phyloP scores from a whole-genome alignment of 2,888 invertebrate species.

The Azorinus chamasolen region DNA sequence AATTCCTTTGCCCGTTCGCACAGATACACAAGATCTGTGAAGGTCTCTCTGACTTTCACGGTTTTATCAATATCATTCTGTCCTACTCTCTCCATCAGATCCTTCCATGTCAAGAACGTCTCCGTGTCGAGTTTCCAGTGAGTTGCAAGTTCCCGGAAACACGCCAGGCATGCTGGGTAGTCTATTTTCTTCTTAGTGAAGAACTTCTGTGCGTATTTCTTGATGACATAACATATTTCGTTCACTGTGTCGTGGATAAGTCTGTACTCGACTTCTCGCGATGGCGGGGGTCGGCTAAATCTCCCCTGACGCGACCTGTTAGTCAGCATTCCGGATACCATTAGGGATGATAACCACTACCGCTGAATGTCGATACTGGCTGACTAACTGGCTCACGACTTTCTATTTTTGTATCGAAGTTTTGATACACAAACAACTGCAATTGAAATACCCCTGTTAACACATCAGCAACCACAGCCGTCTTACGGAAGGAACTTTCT shows the following conservation, averaged over 20 bases:
- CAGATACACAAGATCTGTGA: slow-evolving; percentile 61
- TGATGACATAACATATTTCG: slow-evolving; percentile 67
- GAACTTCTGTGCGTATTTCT: slow-evolving; percentile 69
- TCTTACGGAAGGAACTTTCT: too few species aligned
- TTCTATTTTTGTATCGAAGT: too few species aligned
- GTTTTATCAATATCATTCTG: slow-evolving; percentile 52
- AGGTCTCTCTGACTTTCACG: slow-evolving; percentile 53
- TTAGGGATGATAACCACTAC: too few species aligned
- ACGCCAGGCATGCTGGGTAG: slow-evolving; percentile 60
- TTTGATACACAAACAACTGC: too few species aligned
- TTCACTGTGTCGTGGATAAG: slow-evolving; percentile 70
- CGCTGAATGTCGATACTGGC: too few species aligned
- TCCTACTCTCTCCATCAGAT: slow-evolving; percentile 65
- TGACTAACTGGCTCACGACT: too few species aligned
- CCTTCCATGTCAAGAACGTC: slow-evolving; percentile 69
- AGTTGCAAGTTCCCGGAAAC: slow-evolving; percentile 58
- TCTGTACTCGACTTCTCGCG: slow-evolving; percentile 72
- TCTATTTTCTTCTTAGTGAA: slow-evolving; percentile 60
- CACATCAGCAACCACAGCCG: too few species aligned
- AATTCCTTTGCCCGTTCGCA: slow-evolving; percentile 74
- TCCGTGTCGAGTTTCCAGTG: slow-evolving; percentile 60
- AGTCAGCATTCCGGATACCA: slow-evolving; percentile 11
- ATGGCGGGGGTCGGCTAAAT: slow-evolving; percentile 66
- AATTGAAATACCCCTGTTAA: too few species aligned
- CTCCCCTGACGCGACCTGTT: slow-evolving; percentile 33